phyloP scores from a whole-genome alignment of 2,888 invertebrate species.

The Nemotelus pantherinus region DNA sequence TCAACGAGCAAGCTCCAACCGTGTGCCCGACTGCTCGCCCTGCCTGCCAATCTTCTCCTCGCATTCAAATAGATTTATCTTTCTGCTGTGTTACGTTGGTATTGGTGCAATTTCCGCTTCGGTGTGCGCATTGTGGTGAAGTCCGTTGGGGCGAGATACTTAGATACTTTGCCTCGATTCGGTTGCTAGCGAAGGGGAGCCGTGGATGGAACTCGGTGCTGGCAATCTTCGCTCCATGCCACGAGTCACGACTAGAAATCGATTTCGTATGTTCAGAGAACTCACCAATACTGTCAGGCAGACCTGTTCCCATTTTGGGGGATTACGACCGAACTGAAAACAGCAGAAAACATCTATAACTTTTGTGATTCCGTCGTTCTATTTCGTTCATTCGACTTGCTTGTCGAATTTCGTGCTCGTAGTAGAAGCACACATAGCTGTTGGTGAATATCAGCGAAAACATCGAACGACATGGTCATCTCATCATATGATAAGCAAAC shows the following conservation, averaged over 20 bases:
- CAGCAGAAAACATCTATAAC: background rate
- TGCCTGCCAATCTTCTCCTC: background rate
- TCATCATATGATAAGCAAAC: constrained; percentile 32
- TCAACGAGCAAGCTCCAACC: constrained; percentile 23
- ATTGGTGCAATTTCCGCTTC: background rate
- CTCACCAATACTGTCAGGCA: constrained; percentile 5
- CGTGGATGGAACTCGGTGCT: background rate
- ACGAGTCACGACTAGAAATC: constrained; percentile 7
- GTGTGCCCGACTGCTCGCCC: background rate
- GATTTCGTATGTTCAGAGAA: constrained; percentile 7
- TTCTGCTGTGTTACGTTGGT: background rate
- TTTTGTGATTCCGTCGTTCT: background rate
- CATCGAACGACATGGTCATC: constrained; percentile 6
- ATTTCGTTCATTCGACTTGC: background rate
- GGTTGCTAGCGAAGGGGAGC: constrained; percentile 1
- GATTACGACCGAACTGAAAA: constrained; percentile 7
- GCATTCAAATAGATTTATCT: background rate
- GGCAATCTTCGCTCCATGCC: background rate
- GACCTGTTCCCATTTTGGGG: constrained; percentile 1
- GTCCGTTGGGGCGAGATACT: too few species aligned
- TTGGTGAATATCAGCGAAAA: constrained; percentile 11
- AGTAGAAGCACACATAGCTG: constrained; percentile 7
- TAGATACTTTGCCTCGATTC: background rate
- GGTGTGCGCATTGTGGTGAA: background rate
- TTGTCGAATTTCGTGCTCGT: constrained; percentile 9